A percentile compares a stretch with the other conserved stretches of the same genome.
Conservation (phyloP, 2,888 invertebrate species). For the Entomobrya multifasciata region DNA sequence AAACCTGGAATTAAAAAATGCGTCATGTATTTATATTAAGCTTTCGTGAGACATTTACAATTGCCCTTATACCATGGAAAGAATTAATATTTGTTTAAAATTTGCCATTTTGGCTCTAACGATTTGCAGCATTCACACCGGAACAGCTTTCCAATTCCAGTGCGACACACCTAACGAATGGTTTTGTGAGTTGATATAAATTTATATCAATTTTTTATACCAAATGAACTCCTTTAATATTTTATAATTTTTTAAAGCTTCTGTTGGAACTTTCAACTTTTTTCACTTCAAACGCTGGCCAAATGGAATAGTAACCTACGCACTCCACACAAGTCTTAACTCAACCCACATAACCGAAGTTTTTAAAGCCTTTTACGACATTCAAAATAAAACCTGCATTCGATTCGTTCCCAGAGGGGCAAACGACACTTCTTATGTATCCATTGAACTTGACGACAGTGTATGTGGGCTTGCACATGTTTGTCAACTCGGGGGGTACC, state of each 20-base stretch:
- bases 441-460: constrained; percentile 36
- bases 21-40: no score
- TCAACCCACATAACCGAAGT: not conserved
- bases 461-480: constrained; percentile 14
- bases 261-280: not conserved
- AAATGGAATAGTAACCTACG: not conserved
- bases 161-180: constrained; percentile 6
- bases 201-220: not conserved
- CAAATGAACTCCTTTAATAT: no score
- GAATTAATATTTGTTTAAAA: no score
- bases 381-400: constrained; percentile 50
- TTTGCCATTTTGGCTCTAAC: no score
- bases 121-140: no score
- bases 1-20: no score
- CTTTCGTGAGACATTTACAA: no score
- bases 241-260: no score
- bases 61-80: no score
- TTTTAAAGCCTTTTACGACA: not conserved
- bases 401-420: constrained; percentile 5
- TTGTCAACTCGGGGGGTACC: constrained; percentile 36
- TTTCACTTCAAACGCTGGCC: not conserved
- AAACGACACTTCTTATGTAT: not conserved
- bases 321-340: not conserved
- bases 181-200: constrained; percentile 6
- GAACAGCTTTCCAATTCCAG: no score